These are phyloP conservation scores for Spinibarbus caldwelli DNA, from an alignment of 2,797 vertebrate genomes.

Conservation along the genomic window DNA sequence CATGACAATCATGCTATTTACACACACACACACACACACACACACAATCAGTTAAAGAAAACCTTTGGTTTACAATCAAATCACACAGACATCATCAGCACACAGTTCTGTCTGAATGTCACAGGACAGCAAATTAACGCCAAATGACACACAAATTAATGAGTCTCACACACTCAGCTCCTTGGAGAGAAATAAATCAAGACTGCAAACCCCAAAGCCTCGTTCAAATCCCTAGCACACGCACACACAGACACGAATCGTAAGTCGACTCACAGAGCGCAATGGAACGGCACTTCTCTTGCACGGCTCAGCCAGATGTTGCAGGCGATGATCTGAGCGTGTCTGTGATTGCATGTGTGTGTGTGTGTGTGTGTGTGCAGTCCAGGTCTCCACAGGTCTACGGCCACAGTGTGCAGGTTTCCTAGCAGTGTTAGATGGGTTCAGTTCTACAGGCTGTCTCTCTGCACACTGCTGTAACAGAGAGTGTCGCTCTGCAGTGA, in stretches of 20 bases:
- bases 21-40: constrained; percentile 40
- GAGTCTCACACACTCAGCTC: constrained; percentile 26
- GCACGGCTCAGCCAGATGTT: constrained; percentile 52
- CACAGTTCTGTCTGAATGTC: neutral
- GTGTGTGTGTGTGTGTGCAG: constrained; percentile 24
- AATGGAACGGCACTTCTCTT: constrained; percentile 55
- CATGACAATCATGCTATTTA: constrained; percentile 16
- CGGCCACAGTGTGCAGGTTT: constrained; percentile 46
- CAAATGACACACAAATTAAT: constrained; percentile 9
- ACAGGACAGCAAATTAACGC: constrained; percentile 1
- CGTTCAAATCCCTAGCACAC: constrained; percentile 26
- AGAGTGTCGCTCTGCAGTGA: constrained; percentile 56
- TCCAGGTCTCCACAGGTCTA: constrained; percentile 68
- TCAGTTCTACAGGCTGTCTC: constrained; percentile 33
- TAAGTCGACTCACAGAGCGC: constrained; percentile 51
- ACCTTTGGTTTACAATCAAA: neutral
- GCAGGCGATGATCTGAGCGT: constrained; percentile 40
- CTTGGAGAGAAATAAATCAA: constrained; percentile 32
- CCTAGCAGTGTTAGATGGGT: constrained; percentile 42
- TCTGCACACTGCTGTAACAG: constrained; percentile 59
- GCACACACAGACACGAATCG: constrained; percentile 3
- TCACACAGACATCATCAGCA: neutral
- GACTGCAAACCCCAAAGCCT: constrained; percentile 16
- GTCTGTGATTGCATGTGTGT: constrained; percentile 13
- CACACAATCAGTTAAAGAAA: constrained; percentile 46